A percentile compares a stretch with the other conserved stretches of the same genome.
Conservation (phyloP, 2,888 invertebrate species). For the Adelognathus sp. region DNA sequence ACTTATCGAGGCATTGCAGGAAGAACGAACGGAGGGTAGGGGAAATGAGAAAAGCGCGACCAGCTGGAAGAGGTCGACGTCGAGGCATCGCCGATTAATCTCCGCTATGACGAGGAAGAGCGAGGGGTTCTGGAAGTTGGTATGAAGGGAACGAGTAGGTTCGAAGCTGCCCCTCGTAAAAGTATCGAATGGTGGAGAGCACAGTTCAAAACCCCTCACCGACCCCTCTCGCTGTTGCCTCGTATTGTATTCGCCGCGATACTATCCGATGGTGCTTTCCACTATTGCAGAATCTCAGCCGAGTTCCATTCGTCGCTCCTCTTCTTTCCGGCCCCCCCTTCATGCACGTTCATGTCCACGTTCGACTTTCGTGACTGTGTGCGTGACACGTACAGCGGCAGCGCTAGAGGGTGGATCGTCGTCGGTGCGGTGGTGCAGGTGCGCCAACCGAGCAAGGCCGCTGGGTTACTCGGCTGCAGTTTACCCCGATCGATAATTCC, state of each 20-base stretch:
- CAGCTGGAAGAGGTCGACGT: conserved; percentile 32
- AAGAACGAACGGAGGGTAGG: background rate
- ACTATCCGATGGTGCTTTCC: conserved; percentile 2
- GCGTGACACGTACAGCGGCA: background rate
- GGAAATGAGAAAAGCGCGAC: conserved; percentile 23
- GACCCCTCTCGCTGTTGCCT: background rate
- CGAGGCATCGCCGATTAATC: conserved; percentile 46
- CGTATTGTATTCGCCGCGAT: background rate
- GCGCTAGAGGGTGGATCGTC: background rate
- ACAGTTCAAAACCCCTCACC: background rate
- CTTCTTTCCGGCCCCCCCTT: background rate
- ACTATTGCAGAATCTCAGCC: background rate
- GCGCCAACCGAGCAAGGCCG: conserved; percentile 49
- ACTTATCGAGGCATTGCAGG: background rate
- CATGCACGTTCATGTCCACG: background rate
- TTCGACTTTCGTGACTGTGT: background rate
- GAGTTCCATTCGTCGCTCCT: background rate
- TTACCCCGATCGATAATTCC: conserved; percentile 56
- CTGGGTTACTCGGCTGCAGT: conserved; percentile 59
- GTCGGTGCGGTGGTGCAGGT: conserved; percentile 30
- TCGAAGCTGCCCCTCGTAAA: conserved; percentile 15
- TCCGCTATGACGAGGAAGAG: conserved; percentile 36
- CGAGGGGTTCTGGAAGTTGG: background rate
- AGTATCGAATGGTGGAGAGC: conserved; percentile 40
- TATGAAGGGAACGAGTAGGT: background rate